Evolutionary conservation across 53 echinoderm and acorn worm species (phyloP).

Genomic region (Henricia sp.): DNA sequence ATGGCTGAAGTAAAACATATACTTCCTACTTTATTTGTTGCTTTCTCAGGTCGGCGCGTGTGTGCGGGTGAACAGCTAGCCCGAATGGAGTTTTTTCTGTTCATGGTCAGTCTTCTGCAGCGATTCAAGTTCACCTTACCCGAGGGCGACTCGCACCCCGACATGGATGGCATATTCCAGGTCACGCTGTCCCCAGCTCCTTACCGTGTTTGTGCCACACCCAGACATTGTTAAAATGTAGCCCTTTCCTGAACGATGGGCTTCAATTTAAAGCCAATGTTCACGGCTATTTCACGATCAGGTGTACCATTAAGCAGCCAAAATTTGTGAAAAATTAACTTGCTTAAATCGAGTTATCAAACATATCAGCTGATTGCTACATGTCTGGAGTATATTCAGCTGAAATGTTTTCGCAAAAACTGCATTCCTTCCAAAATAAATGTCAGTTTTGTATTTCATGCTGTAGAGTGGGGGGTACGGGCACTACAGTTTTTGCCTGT

Average conservation of each 20-base stretch:
- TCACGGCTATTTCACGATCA: too few relatives aligned
- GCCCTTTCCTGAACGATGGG: too few relatives aligned
- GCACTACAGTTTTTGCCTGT: too few relatives aligned
- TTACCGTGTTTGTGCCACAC: constrained; percentile 29
- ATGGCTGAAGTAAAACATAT: too few relatives aligned
- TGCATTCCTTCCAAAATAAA: too few relatives aligned
- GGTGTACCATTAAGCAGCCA: too few relatives aligned
- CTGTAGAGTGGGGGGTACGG: too few relatives aligned
- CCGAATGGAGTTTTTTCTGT: constrained; percentile 68
- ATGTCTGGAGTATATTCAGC: not conserved
- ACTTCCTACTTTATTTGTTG: not conserved
- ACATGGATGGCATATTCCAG: constrained; percentile 35
- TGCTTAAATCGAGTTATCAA: too few relatives aligned
- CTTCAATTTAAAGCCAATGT: not conserved
- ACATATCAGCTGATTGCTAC: too few relatives aligned
- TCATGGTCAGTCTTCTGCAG: constrained; percentile 53
- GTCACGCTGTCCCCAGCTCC: constrained; percentile 18
- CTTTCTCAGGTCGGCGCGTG: constrained; percentile 35
- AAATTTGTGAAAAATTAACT: too few relatives aligned
- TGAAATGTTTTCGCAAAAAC: not conserved
- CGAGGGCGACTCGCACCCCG: constrained; percentile 13
- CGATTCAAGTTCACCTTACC: constrained; percentile 54
- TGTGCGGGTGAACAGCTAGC: constrained; percentile 68
- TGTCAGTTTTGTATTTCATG: too few relatives aligned
- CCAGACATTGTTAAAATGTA: constrained; percentile 20